phyloP scores from a whole-genome alignment of 2,797 vertebrate genomes.

The Ambastaia sidthimunki region DNA sequence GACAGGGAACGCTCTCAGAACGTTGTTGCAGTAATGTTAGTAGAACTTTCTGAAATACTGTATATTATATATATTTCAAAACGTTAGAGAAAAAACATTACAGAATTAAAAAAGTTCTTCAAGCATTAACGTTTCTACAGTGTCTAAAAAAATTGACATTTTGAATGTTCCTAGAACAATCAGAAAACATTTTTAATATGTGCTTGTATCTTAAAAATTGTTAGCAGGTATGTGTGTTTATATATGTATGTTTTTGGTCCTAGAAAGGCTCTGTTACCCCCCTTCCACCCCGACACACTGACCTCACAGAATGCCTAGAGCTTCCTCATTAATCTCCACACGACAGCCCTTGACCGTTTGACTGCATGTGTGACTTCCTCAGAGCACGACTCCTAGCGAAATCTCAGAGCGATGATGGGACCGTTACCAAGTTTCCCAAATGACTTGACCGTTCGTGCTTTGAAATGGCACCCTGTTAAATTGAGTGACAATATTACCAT shows the following conservation, averaged over 20 bases:
- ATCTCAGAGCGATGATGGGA: constrained; percentile 79
- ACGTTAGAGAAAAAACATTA: no score
- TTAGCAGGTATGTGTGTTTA: constrained; percentile 21
- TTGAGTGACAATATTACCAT: constrained; percentile 57
- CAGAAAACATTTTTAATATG: no score
- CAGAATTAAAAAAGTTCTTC: no score
- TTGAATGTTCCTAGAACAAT: no score
- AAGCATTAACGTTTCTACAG: no score
- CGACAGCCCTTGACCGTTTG: constrained; percentile 81
- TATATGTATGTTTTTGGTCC: constrained; percentile 7
- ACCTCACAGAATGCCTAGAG: constrained; percentile 79
- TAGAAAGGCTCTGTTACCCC: constrained; percentile 36
- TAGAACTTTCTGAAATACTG: no score
- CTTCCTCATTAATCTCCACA: constrained; percentile 84
- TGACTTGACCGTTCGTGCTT: constrained; percentile 50
- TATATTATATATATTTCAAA: no score
- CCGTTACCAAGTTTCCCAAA: constrained; percentile 68
- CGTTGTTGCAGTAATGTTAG: no score
- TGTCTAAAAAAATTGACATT: no score
- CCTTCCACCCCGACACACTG: constrained; percentile 58
- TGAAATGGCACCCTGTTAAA: constrained; percentile 58
- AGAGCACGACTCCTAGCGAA: constrained; percentile 77
- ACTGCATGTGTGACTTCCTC: constrained; percentile 67
- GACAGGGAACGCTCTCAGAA: no score
- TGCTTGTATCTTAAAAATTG: no score